Evolutionary conservation across 2,797 vertebrate species (phyloP).

Genomic region (Gephyroberyx darwinii): DNA sequence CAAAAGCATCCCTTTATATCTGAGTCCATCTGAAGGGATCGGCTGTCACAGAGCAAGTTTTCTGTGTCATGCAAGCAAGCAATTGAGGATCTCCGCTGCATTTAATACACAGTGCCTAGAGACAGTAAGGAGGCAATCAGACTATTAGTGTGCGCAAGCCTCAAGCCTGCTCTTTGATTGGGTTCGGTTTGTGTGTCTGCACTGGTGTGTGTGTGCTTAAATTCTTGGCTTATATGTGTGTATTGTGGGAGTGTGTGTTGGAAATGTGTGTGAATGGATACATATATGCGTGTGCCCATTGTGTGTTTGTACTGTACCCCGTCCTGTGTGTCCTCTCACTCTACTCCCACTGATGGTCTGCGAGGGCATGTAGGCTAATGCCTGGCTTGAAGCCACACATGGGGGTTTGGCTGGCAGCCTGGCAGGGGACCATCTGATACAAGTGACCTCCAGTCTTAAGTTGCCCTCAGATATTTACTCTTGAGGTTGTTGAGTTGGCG

Average conservation of each 20-base stretch:
- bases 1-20: slow-evolving; percentile 57
- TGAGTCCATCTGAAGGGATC: slow-evolving; percentile 52
- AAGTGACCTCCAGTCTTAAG: slow-evolving; percentile 45
- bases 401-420: slow-evolving; percentile 9
- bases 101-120: slow-evolving; percentile 61
- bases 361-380: slow-evolving; percentile 62
- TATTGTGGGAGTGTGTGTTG: slow-evolving; percentile 2
- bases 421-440: slow-evolving; percentile 53
- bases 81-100: slow-evolving; percentile 50
- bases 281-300: slow-evolving; percentile 30
- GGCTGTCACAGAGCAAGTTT: slow-evolving; percentile 63
- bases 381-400: slow-evolving; percentile 57
- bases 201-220: slow-evolving; percentile 34
- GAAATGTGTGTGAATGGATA: slow-evolving; percentile 16
- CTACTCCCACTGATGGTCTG: slow-evolving; percentile 52
- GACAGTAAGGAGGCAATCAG: slow-evolving; percentile 58
- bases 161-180: slow-evolving; percentile 55
- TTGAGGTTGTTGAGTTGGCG: slow-evolving; percentile 57
- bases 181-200: slow-evolving; percentile 44
- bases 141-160: slow-evolving; percentile 61
- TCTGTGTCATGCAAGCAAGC: slow-evolving; percentile 52
- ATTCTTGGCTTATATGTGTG: slow-evolving; percentile 13
- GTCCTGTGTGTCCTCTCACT: slow-evolving; percentile 54
- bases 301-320: slow-evolving; percentile 30
- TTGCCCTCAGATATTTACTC: slow-evolving; percentile 63